Conservation (phyloP, 2,113 vertebrate genomes). For the Gopherus evgoodei region DNA sequence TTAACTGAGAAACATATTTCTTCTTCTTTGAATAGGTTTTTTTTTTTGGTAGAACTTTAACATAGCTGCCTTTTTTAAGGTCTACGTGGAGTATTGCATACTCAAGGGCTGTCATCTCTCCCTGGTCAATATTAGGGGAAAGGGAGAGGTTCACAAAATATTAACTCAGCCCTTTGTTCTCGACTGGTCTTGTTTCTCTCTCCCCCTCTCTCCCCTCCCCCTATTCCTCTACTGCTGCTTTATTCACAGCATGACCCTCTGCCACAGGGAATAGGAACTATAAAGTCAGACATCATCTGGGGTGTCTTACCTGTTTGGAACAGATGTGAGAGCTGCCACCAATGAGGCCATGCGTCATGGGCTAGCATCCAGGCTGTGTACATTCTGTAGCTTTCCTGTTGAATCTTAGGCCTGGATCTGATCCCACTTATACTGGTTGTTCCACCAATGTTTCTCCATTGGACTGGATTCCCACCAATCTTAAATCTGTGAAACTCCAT, state of each 20-base stretch:
- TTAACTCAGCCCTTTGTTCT: not conserved
- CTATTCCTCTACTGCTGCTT: constrained; percentile 7
- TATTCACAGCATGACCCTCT: not conserved
- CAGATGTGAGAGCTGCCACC: not conserved
- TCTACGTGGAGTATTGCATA: constrained; percentile 14
- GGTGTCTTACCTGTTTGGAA: not conserved
- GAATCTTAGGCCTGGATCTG: not conserved
- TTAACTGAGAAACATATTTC: constrained; percentile 21
- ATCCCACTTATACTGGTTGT: not conserved
- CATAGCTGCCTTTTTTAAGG: not conserved
- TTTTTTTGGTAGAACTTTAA: constrained; percentile 30
- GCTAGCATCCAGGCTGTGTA: not conserved
- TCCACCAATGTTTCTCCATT: not conserved
- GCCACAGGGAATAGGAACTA: not conserved
- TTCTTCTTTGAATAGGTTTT: not conserved
- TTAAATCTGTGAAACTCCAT: not conserved
- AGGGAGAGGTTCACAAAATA: not conserved
- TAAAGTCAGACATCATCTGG: not conserved
- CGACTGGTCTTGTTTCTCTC: not conserved
- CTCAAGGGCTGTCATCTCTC: constrained; percentile 12
- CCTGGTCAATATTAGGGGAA: not conserved
- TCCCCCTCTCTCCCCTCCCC: not conserved
- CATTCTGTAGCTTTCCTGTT: not conserved
- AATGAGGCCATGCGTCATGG: not conserved
- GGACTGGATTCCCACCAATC: not conserved